Percentiles rank a stretch among this genome's conserved stretches.
phyloP scores from a whole-genome alignment of 2,797 vertebrate genomes.

The Arrhamphus sclerolepis region DNA sequence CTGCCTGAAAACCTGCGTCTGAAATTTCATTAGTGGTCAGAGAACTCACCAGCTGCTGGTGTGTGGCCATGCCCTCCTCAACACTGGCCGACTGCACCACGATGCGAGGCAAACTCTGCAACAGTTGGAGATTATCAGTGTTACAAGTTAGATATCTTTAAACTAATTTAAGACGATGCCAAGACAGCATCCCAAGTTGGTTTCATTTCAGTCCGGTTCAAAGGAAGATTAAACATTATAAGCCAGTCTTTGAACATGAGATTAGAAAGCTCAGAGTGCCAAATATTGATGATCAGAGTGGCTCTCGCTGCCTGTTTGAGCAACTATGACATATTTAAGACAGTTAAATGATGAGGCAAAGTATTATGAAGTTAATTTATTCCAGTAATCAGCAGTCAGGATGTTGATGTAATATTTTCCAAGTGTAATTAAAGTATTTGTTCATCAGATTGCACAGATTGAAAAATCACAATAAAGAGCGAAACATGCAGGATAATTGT shows the following conservation, averaged over 20 bases:
- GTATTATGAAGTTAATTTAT: conserved; percentile 2
- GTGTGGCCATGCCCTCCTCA: conserved; percentile 59
- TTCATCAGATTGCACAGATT: conserved; percentile 41
- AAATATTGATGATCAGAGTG: no score
- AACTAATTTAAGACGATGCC: no score
- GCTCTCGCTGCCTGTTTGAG: no score
- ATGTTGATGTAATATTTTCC: conserved; percentile 31
- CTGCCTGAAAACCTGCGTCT: no score
- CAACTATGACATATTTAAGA: no score
- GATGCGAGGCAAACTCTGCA: conserved; percentile 68
- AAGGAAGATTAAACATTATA: no score
- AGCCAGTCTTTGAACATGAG: no score
- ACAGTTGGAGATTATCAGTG: background rate
- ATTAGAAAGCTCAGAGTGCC: no score
- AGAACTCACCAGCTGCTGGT: conserved; percentile 60
- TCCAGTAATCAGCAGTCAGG: conserved; percentile 8
- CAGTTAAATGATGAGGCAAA: background rate
- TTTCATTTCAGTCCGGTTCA: no score
- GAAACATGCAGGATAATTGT: conserved; percentile 56
- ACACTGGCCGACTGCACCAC: conserved; percentile 75
- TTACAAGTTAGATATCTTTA: background rate
- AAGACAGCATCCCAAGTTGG: background rate
- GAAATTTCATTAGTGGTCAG: no score
- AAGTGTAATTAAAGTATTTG: conserved; percentile 48
- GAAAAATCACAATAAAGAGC: conserved; percentile 46